Percentiles rank a stretch among this genome's conserved stretches.
Evolutionary conservation across 2,113 vertebrate genomes (phyloP).

Genomic region (Astatotilapia flaviijosephi): DNA sequence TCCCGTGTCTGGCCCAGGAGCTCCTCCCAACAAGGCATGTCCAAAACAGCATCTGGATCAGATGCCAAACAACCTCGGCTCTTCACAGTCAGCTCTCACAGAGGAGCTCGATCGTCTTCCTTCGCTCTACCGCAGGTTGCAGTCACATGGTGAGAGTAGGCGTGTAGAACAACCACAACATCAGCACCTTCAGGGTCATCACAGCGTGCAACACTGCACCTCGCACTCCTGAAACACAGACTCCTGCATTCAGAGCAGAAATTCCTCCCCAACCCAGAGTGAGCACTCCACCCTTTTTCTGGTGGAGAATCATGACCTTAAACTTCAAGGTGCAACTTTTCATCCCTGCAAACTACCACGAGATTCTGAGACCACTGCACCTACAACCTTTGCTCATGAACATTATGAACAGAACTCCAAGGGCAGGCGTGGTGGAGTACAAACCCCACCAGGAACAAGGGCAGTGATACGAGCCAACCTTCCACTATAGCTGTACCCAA

Average conservation of each 20-base stretch:
- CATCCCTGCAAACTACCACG: neutral
- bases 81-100: neutral
- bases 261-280: neutral
- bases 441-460: neutral
- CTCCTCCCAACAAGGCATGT: fast-evolving
- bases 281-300: fast-evolving
- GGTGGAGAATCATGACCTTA: neutral
- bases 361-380: neutral
- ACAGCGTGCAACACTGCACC: neutral
- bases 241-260: neutral
- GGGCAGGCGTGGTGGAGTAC: neutral
- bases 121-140: neutral
- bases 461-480: neutral
- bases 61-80: neutral
- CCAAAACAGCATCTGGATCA: neutral
- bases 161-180: neutral
- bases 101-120: neutral
- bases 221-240: fast-evolving
- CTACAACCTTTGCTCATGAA: fast-evolving
- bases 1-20: fast-evolving
- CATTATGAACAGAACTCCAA: neutral
- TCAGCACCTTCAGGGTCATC: neutral
- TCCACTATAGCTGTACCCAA: neutral
- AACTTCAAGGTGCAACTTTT: neutral
- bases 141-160: fast-evolving